These are phyloP conservation scores for Drosophila ustulata DNA, from an alignment of 2,888 invertebrate genomes.

Conservation along the genomic window DNA sequence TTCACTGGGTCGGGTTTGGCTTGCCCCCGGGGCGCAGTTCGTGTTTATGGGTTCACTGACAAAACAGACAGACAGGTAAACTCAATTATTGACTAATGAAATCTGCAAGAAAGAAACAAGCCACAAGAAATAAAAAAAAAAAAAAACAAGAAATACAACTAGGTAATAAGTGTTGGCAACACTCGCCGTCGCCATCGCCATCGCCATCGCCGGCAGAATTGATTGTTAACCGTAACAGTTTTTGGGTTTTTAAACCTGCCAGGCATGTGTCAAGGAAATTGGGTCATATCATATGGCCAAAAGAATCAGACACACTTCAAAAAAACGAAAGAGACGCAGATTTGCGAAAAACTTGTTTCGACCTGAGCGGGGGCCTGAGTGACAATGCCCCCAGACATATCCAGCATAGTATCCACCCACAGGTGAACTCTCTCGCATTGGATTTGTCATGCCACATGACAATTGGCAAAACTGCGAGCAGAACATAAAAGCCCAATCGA, in stretches of 20 bases:
- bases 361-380: constrained; percentile 22
- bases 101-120: constrained; percentile 59
- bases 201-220: constrained; percentile 50
- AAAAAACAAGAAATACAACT: constrained; percentile 22
- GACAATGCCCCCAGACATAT: constrained; percentile 51
- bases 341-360: constrained; percentile 52
- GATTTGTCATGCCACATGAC: constrained; percentile 69
- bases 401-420: constrained; percentile 56
- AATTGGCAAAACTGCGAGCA: constrained; percentile 26
- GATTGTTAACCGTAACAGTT: constrained; percentile 79
- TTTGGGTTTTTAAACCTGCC: constrained; percentile 75
- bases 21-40: constrained; percentile 63
- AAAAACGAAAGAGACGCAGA: constrained; percentile 3
- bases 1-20: constrained; percentile 24
- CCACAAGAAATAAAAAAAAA: constrained; percentile 17
- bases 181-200: constrained; percentile 12
- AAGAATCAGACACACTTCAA: constrained; percentile 56
- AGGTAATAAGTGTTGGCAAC: constrained; percentile 64
- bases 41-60: constrained; percentile 74
- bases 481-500: constrained; percentile 41
- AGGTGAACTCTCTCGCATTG: constrained; percentile 69
- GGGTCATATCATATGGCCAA: constrained; percentile 68
- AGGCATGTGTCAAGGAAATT: constrained; percentile 82
- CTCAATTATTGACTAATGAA: constrained; percentile 80
- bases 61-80: constrained; percentile 75